Base-by-base conservation (phyloP, 2,797 vertebrate species). In the Glyptemys insculpta region DNA sequence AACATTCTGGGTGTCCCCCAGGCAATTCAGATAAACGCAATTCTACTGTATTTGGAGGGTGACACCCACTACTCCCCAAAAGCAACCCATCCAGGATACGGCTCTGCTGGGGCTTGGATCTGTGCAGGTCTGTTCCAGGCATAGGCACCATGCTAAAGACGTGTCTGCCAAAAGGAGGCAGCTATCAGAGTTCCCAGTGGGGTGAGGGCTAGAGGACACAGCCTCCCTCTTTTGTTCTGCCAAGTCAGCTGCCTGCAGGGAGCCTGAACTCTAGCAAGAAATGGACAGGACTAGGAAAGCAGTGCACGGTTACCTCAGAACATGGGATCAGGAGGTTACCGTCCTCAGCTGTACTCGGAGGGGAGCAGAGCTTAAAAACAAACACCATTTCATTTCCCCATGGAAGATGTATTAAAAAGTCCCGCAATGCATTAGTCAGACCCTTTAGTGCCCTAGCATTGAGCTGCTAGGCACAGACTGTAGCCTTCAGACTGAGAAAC, bases 191-290 rank as follows among this genome's bases (percentile, higher is more conserved):
- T 31, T 53, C 34, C 81, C 6, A 10, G 68, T 0, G 0, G 23
- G 54, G 23, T 56, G 54, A 56, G 90, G 86, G 81, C 82, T 84
- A 78, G 34, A 29, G 21, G 79, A 95, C 92, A 93, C 41, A 89
- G 91, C 31, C 79, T 79, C 27, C 47, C 62, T 89, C 59, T 8
- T 96, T 94, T 97, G 94, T 96, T 93, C 85, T 49, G 90, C 83
- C 27, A 59, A 83, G 59, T 79, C 84, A 91, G 93, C 95, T 94
- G 88, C 76, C 1, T 1, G 27, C 82, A 80, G 76, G 27, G 53
- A 56, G n/a, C 14, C 0, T 74, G 68, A 74, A 74, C 23, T 74
- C 37, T 74, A 74, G n/a, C 37, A 25, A 74, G 5, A 12, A 21
- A 0, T 27, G 76, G 34, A 21, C 31, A 12, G 3, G 37, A 78